phyloP scores from a whole-genome alignment of 2,888 invertebrate species.

The Lithophane ornitopus region DNA sequence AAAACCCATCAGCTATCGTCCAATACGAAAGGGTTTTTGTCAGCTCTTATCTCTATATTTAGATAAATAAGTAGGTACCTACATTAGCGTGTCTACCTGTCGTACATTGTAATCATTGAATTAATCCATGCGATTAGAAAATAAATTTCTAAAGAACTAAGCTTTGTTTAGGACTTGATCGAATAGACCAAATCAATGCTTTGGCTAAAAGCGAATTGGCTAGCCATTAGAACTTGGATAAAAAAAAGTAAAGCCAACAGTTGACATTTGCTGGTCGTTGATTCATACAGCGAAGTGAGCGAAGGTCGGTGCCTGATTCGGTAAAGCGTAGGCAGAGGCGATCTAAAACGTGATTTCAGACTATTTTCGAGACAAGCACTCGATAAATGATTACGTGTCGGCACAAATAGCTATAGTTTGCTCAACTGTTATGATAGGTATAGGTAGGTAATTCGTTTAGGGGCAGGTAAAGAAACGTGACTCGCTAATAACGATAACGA shows the following conservation, averaged over 20 bases:
- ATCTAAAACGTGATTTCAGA: slow-evolving; percentile 14
- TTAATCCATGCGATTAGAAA: slow-evolving; percentile 12
- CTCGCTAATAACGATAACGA: slow-evolving; percentile 27
- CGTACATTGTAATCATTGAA: not conserved
- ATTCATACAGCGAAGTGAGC: slow-evolving; percentile 32
- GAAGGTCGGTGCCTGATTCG: slow-evolving; percentile 50
- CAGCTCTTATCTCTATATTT: slow-evolving; percentile 8
- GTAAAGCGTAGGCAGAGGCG: slow-evolving; percentile 7
- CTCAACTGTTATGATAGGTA: slow-evolving; percentile 36
- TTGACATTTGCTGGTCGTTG: slow-evolving; percentile 18
- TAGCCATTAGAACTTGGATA: not conserved
- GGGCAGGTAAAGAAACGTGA: slow-evolving; percentile 44
- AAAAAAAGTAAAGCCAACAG: slow-evolving; percentile 1
- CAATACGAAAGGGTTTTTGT: slow-evolving; percentile 4
- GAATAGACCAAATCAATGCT: not conserved
- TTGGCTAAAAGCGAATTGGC: not conserved
- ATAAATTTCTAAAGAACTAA: not conserved
- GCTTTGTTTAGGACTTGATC: not conserved
- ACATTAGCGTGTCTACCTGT: slow-evolving; percentile 6
- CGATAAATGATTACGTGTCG: slow-evolving; percentile 26
- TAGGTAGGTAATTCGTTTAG: slow-evolving; percentile 22
- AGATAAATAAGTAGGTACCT: not conserved
- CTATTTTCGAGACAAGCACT: slow-evolving; percentile 35
- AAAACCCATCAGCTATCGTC: slow-evolving; percentile 14
- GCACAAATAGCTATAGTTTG: slow-evolving; percentile 17